Base-by-base conservation (phyloP, 2,797 vertebrate genomes). In the Vespertilio murinus region DNA sequence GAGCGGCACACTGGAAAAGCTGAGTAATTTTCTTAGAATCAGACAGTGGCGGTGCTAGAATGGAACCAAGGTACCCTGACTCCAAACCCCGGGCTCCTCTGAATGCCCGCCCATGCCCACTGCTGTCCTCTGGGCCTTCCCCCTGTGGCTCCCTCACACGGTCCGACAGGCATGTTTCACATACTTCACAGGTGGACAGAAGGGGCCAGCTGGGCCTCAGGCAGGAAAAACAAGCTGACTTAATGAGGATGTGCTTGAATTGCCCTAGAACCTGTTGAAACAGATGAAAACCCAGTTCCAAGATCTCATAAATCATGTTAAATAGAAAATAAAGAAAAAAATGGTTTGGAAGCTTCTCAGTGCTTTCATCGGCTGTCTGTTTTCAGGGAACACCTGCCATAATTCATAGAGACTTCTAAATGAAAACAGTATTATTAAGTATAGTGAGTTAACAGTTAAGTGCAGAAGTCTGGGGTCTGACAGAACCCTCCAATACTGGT, bases 331-430 rank as follows among this genome's bases (percentile, higher is more conserved):
- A 70, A 59, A 56, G 35, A 80, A 88, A 90, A n/a, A 95, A 90
- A 71, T 5, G 8, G 12, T 52, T 70, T 96, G 85, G 67, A 91
- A 85, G 59, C 40, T 69, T 90, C 75, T 93, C 64, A 69, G 12
- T 56, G 70, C 47, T 84, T 89, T 91, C 73, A 82, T 13, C n/a
- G 33, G 64, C 33, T 95, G 35, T 93, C 40, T 30, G 65, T 95
- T 94, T 84, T 80, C 84, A 93, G 84, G 94, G 70, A 92, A 78
- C 54, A 81, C 20, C 40, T 92, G 91, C 90, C 59, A 56, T 47
- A 73, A 61, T 67, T 78, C 54, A 89, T 45, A 67, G 9, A 65
- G 47, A 95, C n/a, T 74, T 85, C 17, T 65, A 92, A 80, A 64
- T 81, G 52, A 92, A 95, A 94, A 91, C 25, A 23, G 1, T 74